Evolutionary conservation across 2,113 vertebrate genomes (phyloP), one percentile per base, ranked within the genome.

Genomic region (Pheucticus melanocephalus): DNA sequence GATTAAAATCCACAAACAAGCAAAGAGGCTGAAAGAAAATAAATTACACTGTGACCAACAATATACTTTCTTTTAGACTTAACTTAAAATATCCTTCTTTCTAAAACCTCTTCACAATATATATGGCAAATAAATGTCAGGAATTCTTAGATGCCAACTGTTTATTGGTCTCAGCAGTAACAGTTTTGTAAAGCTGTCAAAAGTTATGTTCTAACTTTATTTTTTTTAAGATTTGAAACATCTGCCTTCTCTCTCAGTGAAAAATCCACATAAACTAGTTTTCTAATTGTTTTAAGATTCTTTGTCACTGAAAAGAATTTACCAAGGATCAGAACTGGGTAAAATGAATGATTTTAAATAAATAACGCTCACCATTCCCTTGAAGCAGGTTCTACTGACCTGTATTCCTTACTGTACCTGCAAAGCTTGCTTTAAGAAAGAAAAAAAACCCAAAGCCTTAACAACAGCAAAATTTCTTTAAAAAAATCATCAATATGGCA

Each of bases 1-100:
- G 92, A 99, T 95, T 85, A 99, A 98, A 95, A 99, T 99, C 98
- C 99, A 99, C 88, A 99, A 97, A 89, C 96, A 98, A 89, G 99
- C 85, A n/a, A 99, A 99, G 31, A 99, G 97, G 51, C 99, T 98
- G 94, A 94, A 77, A 95, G 63, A 92, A 80, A 85, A 60, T 8
- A 69, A 82, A 69, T 77, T 30, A 88, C 45, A 70, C 69, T 66
- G 69, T 97, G 39, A 97, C 42, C 60, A 93, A 91, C 10, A 77
- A 5, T 35, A 18, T 25, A 51, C 45, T 85, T 48, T 42, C 18
- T 56, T 94, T 88, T 16, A 27, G 65, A 76, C 35, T 63, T 73
- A 44, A 80, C 40, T 63, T 71, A 44, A 82, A 92, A 71, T 35
- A 22, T 47, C 39, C 33, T 75, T 45, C 27, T 22, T 79, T 76